Evolutionary conservation across 2,888 invertebrate species (phyloP), one percentile per base, ranked within the genome.

Genomic region (Pachliopta kotzebuea): DNA sequence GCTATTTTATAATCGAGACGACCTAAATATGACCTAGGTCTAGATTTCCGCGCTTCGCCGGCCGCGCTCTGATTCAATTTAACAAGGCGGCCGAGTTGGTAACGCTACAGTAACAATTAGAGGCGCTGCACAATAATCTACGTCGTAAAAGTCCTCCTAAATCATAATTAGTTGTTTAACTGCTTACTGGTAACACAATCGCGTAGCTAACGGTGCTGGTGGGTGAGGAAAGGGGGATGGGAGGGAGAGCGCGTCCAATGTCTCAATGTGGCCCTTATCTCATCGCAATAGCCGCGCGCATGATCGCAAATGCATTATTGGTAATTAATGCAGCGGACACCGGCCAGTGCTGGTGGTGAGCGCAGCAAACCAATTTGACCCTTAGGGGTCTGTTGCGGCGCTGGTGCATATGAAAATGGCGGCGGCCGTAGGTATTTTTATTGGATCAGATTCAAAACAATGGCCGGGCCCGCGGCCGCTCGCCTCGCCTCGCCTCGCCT

Each of bases 61-160:
- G 11, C 11, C 37, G 37, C 37, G 14, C 2, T 37, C 37, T 11
- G 11, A 37, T 66, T 65, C 67, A 65, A 69, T 71, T 68, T 69
- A 69, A 67, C 66, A 60, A 65, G 55, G 60, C 69, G 58, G 61
- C 63, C 26, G 61, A 57, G 66, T 70, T 65, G 66, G 71, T 71
- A 66, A 70, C 70, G 67, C 71, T 65, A 67, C 71, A 69, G 52
- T 53, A 63, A 65, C 64, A 62, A 68, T 66, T 69, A 66, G 57
- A 55, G 29, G 55, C 58, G 60, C 66, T 65, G 68, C 61, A 67
- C 71, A 67, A 70, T 72, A 72, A 73, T 72, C 71, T 69, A 65
- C 65, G 65, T 72, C 71, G 72, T 76, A 76, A 74, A 76, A 68
- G 74, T 76, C 74, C 60, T 64, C 63, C 69, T 76, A 74, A 76